Conservation (phyloP, 1,140 invertebrate genomes). For the Diplogasteroides magnus region DNA sequence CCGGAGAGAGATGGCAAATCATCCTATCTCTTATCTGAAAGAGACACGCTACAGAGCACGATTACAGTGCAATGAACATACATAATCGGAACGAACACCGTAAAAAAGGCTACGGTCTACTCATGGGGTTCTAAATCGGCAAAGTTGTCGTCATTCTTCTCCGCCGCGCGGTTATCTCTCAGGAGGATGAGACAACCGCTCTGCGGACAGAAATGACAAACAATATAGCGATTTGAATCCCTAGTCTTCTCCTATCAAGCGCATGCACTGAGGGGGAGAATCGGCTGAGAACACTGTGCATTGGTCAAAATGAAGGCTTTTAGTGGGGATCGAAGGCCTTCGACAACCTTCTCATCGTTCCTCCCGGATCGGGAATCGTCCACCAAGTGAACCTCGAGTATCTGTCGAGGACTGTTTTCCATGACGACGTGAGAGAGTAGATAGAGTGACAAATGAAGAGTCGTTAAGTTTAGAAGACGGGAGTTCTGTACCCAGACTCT, state of each 20-base stretch:
- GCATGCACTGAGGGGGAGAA: too few relatives aligned
- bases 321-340: slow-evolving; percentile 92
- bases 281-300: too few relatives aligned
- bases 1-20: not conserved
- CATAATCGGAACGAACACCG: not conserved
- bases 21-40: not conserved
- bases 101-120: too few relatives aligned
- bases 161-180: not conserved
- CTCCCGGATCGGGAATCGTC: slow-evolving; percentile 93
- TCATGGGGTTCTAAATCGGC: too few relatives aligned
- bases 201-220: too few relatives aligned
- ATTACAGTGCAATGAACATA: slow-evolving; percentile 20
- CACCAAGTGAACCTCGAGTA: slow-evolving; percentile 81
- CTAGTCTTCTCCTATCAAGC: too few relatives aligned
- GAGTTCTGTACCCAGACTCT: slow-evolving; percentile 80
- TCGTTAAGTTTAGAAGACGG: slow-evolving; percentile 31
- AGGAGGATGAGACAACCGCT: not conserved
- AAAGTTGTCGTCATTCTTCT: not conserved
- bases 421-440: slow-evolving; percentile 56
- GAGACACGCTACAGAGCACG: not conserved
- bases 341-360: slow-evolving; percentile 91
- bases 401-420: slow-evolving; percentile 84
- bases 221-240: too few relatives aligned
- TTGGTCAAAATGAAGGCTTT: slow-evolving; percentile 22
- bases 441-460: not conserved